Evolutionary conservation across 2,113 vertebrate genomes (phyloP).

Genomic region (Anser cygnoides): DNA sequence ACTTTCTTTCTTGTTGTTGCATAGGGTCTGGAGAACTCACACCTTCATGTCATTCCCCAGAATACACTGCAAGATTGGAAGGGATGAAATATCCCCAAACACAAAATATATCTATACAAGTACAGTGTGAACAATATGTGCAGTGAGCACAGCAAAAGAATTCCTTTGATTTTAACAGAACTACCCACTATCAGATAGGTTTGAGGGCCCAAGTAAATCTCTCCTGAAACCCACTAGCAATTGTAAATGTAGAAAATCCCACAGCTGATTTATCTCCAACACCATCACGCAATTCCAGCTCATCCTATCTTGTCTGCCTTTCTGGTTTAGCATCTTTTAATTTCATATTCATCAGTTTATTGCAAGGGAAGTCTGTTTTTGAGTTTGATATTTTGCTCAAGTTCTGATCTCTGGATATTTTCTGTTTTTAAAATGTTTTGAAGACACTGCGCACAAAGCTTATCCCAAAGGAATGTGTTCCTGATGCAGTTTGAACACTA

Average conservation of each 20-base stretch:
- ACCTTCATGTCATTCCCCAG: not conserved
- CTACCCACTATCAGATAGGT: not conserved
- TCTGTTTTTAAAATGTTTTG: not conserved
- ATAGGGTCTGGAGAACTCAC: not conserved
- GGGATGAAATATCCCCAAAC: not conserved
- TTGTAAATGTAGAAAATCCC: rapidly evolving
- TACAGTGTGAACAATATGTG: not conserved
- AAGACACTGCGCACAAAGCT: not conserved
- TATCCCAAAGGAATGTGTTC: not conserved
- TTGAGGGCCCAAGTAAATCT: not conserved
- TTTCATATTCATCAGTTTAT: not conserved
- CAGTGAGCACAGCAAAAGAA: not conserved
- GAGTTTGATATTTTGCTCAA: not conserved
- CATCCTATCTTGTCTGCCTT: not conserved
- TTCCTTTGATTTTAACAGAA: not conserved
- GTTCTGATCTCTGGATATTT: not conserved
- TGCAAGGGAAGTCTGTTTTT: not conserved
- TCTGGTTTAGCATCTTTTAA: not conserved
- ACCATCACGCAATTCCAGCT: not conserved
- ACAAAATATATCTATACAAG: rapidly evolving
- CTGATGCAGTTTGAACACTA: not conserved
- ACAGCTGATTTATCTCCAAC: not conserved
- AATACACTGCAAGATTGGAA: not conserved
- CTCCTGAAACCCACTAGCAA: not conserved
- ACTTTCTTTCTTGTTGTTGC: not conserved